Evolutionary conservation across 2,888 invertebrate genomes (phyloP), one percentile per base, ranked within the genome.

Genomic region (Campaea margaritaria): DNA sequence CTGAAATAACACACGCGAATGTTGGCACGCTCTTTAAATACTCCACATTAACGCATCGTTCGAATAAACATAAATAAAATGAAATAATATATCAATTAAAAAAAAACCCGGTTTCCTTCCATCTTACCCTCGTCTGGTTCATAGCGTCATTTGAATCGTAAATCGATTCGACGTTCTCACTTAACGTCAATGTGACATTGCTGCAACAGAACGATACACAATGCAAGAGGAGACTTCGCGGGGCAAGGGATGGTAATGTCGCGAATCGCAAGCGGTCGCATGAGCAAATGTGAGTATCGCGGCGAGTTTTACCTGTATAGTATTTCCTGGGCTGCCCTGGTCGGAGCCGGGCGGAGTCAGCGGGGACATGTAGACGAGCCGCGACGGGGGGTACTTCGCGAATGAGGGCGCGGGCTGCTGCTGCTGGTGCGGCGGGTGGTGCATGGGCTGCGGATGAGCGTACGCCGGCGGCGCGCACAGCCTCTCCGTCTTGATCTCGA

Each of bases 281-380:
- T 76, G 72, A 78, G 83, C 80, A 47, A 44, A n/a, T 3, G 48
- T 28, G 34, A 51, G 38, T 27, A 10, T 38, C 27, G 31, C 41
- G 46, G 21, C 16, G 49, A 36, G 31, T 36, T 61, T 83, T 87
- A 93, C 93, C 93, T 93, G 90, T 89, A 95, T 92, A 62, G 95
- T 93, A 83, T 95, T 95, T 65, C 95, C 95, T 11, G 96, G 96
- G 73, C 96, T 96, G 66, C 97, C 97, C 62, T 97, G 97, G 82
- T 97, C 97, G 57, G 97, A 97, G 83, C 96, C 96, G 69, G 97
- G 97, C 42, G 97, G 97, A 69, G 97, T 97, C 75, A 97, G 89
- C 42, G 97, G 97, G 42, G 97, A 96, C 83, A 96, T 96, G 88
- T 97, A 97, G 93, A 96, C 88, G 64, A 91, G 89, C 68, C 93